Conservation (phyloP, 2,113 vertebrate species). For the Anarrhichthys ocellatus region DNA sequence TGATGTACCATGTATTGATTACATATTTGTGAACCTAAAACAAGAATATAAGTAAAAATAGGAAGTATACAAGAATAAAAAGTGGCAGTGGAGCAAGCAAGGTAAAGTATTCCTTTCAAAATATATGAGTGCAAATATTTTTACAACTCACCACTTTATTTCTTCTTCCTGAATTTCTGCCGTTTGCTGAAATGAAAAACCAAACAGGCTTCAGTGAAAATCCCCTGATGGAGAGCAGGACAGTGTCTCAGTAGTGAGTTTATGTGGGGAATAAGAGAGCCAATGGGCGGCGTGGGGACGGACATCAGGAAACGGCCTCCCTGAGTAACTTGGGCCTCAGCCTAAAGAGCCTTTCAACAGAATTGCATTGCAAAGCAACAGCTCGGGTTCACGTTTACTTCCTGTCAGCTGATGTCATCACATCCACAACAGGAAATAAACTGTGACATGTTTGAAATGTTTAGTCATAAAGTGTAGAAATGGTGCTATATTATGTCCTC, state of each 20-base stretch:
- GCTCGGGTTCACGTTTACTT: neutral
- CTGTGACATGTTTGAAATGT: too few species aligned
- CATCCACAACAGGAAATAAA: too few species aligned
- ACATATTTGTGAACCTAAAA: too few species aligned
- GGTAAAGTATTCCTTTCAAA: neutral
- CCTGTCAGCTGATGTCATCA: too few species aligned
- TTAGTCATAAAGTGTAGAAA: neutral
- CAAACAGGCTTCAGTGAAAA: neutral
- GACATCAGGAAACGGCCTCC: neutral
- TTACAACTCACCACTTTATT: constrained; percentile 72
- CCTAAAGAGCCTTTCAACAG: neutral
- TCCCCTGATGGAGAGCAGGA: neutral
- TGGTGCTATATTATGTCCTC: neutral
- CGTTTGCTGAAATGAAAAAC: constrained; percentile 60
- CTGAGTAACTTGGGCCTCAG: too few species aligned
- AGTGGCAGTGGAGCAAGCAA: neutral
- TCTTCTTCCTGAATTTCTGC: constrained; percentile 71
- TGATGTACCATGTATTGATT: neutral
- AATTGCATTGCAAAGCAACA: neutral
- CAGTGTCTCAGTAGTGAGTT: neutral
- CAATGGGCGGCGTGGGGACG: neutral
- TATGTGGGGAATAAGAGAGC: neutral
- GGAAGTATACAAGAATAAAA: neutral
- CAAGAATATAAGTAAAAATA: too few species aligned
- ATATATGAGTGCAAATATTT: neutral